Conservation (phyloP, 1,140 invertebrate species). For the Hesperophylax magnus region DNA sequence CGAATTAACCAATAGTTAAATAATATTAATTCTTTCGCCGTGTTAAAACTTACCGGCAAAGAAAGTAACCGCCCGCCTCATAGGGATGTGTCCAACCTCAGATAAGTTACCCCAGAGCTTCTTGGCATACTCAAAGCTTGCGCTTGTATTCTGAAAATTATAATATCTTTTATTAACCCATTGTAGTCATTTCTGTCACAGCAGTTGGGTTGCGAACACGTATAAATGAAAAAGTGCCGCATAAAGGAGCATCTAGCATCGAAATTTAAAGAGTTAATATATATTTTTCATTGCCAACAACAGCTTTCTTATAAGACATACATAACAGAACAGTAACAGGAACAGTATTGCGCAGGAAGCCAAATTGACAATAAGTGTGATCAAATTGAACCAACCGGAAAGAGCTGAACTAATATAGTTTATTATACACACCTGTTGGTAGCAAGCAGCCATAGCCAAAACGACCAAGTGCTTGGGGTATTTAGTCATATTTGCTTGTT, state of each 20-base stretch:
- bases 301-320: too few relatives aligned
- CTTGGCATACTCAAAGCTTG: conserved; percentile 77
- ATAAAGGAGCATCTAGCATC: too few relatives aligned
- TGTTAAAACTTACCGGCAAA: conserved; percentile 66
- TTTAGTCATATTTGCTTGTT: conserved; percentile 72
- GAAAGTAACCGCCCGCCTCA: conserved; percentile 75
- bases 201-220: too few relatives aligned
- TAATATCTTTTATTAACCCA: too few relatives aligned
- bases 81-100: conserved; percentile 69
- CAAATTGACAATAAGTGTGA: too few relatives aligned
- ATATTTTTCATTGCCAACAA: too few relatives aligned
- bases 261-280: too few relatives aligned
- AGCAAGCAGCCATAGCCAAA: conserved; percentile 79
- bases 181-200: too few relatives aligned
- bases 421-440: conserved; percentile 76
- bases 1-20: neutral
- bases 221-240: too few relatives aligned
- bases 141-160: conserved; percentile 77
- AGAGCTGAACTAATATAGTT: neutral
- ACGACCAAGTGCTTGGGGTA: conserved; percentile 79
- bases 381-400: too few relatives aligned
- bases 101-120: conserved; percentile 74
- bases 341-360: too few relatives aligned
- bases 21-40: neutral
- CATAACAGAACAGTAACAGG: too few relatives aligned